phyloP scores from a whole-genome alignment of 1,140 invertebrate genomes.

The Liolophura sinensis region DNA sequence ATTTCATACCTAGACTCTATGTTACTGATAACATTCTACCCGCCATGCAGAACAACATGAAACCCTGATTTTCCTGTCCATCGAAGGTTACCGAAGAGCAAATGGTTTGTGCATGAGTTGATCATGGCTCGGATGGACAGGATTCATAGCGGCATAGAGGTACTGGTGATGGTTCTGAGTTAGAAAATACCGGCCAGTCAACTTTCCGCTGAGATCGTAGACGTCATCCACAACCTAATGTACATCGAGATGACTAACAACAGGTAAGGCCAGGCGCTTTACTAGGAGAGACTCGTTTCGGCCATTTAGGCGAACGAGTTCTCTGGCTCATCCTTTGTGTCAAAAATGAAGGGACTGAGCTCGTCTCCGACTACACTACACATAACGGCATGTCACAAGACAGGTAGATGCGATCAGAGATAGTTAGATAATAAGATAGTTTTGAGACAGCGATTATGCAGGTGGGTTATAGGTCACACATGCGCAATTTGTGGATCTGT shows the following conservation, averaged over 20 bases:
- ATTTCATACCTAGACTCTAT: constrained; percentile 36
- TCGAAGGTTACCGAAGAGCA: constrained; percentile 66
- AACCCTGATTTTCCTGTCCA: constrained; percentile 69
- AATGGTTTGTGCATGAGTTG: constrained; percentile 73
- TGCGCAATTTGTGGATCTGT: too few relatives aligned
- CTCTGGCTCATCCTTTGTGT: too few relatives aligned
- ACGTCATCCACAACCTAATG: constrained; percentile 18
- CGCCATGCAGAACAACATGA: constrained; percentile 66
- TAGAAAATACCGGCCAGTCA: constrained; percentile 17
- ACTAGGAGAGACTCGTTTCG: not conserved
- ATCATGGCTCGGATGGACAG: constrained; percentile 53
- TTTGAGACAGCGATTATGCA: too few relatives aligned
- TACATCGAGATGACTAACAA: constrained; percentile 10
- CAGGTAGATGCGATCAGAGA: too few relatives aligned
- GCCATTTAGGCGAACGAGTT: too few relatives aligned
- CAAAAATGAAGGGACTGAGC: too few relatives aligned
- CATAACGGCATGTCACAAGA: too few relatives aligned
- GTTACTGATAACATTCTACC: constrained; percentile 68
- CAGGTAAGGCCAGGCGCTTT: not conserved
- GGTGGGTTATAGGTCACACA: too few relatives aligned
- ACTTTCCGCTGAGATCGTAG: constrained; percentile 14
- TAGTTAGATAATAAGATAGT: too few relatives aligned
- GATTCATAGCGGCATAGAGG: constrained; percentile 23
- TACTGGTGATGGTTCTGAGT: constrained; percentile 30
- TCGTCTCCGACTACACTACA: too few relatives aligned